phyloP scores from a whole-genome alignment of 2,797 vertebrate species.

The Australoheros facetus region DNA sequence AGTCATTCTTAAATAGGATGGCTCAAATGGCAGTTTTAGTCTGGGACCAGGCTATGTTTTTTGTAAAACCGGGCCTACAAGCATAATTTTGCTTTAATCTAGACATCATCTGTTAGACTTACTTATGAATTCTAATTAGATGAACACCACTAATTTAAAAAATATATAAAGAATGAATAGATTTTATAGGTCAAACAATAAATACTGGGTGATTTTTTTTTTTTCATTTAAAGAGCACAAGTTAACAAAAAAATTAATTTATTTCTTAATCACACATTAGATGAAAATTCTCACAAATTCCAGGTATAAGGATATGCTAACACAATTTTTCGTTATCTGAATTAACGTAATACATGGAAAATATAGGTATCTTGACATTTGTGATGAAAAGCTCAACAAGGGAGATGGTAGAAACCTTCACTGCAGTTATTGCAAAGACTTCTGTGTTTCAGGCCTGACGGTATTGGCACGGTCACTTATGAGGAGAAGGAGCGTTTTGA shows the following conservation, averaged over 20 bases:
- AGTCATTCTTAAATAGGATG: no score
- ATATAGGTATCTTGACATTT: not conserved
- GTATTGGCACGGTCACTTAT: constrained; percentile 93
- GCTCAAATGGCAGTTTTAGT: no score
- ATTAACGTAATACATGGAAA: not conserved
- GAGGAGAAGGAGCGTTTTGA: constrained; percentile 96
- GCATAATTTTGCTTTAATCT: no score
- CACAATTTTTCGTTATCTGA: not conserved
- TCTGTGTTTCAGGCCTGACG: constrained; percentile 87
- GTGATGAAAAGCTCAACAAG: not conserved
- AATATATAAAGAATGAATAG: not conserved
- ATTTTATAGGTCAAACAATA: not conserved
- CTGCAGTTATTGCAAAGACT: no score
- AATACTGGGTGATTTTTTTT: not conserved
- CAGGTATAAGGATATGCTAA: not conserved
- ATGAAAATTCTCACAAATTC: not conserved
- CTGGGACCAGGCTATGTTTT: no score
- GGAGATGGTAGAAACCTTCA: not conserved
- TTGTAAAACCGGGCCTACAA: no score
- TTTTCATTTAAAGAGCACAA: not conserved
- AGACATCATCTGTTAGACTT: no score
- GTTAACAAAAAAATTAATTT: not conserved
- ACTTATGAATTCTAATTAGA: no score
- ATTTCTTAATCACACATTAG: not conserved
- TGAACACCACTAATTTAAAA: not conserved